Evolutionary conservation across 2,888 invertebrate species (phyloP).

Genomic region (Trissolcus brochymenae): DNA sequence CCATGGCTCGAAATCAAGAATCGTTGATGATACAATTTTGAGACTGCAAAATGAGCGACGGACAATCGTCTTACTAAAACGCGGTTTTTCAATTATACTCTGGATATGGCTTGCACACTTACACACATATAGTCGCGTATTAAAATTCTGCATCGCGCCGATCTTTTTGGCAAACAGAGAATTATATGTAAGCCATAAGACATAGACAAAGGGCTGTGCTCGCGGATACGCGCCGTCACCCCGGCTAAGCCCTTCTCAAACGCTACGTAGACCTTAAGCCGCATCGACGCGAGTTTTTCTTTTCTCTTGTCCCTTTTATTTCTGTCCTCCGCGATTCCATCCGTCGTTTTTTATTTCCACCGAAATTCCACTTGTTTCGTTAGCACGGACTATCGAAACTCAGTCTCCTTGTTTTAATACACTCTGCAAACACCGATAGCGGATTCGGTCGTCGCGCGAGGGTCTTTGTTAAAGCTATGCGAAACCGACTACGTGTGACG

Average conservation of each 20-base stretch:
- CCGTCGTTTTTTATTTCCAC: slow-evolving; percentile 17
- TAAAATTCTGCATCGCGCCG: slow-evolving; percentile 71
- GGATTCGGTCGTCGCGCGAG: slow-evolving; percentile 61
- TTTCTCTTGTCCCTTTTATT: slow-evolving; percentile 17
- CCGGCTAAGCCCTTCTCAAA: slow-evolving; percentile 66
- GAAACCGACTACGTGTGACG: slow-evolving; percentile 45
- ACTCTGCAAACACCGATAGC: slow-evolving; percentile 72
- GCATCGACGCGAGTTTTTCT: slow-evolving; percentile 62
- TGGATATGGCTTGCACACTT: slow-evolving; percentile 67
- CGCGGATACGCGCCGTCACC: slow-evolving; percentile 45
- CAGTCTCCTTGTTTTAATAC: slow-evolving; percentile 64
- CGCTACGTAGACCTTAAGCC: slow-evolving; percentile 73
- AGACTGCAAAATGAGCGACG: slow-evolving; percentile 20
- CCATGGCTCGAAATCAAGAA: not conserved
- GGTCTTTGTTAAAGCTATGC: slow-evolving; percentile 73
- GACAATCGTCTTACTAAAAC: slow-evolving; percentile 39
- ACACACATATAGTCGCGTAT: slow-evolving; percentile 61
- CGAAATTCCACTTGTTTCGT: slow-evolving; percentile 44
- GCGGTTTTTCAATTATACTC: slow-evolving; percentile 74
- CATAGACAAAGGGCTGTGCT: slow-evolving; percentile 73
- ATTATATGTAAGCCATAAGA: slow-evolving; percentile 82
- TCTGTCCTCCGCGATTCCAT: not conserved
- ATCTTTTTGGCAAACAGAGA: slow-evolving; percentile 81
- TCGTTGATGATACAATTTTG: slow-evolving; percentile 25
- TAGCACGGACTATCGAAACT: slow-evolving; percentile 42